A percentile compares a stretch with the other conserved stretches of the same genome.
Evolutionary conservation across 2,797 vertebrate species (phyloP).

Genomic region (Eidolon dupreanum): DNA sequence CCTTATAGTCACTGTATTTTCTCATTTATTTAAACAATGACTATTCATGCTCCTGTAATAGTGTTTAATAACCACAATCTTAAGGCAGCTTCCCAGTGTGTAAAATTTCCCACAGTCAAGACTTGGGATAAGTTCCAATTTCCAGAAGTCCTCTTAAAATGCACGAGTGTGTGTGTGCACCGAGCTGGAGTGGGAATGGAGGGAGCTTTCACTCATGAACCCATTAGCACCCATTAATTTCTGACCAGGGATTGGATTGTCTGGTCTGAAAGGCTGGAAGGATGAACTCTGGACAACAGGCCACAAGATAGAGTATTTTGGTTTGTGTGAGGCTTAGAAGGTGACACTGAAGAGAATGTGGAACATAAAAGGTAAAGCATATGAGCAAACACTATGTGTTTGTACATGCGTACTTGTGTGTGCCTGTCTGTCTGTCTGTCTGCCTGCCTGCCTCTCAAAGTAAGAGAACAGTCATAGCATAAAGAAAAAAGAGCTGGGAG

Average conservation of each 20-base stretch:
- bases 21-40: neutral
- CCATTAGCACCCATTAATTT: neutral
- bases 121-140: neutral
- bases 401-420: neutral
- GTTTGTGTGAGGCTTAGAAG: neutral
- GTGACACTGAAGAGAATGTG: neutral
- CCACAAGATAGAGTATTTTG: neutral
- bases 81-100: neutral
- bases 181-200: neutral
- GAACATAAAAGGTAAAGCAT: neutral
- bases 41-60: neutral
- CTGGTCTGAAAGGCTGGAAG: neutral
- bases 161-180: neutral
- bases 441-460: neutral
- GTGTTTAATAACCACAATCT: neutral
- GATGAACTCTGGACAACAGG: neutral
- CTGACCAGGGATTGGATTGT: neutral
- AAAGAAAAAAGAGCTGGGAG: neutral
- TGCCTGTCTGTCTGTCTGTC: too few species aligned
- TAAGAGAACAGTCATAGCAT: neutral
- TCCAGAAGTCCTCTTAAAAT: neutral
- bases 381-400: neutral
- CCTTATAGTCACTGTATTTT: neutral
- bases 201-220: neutral
- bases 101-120: neutral